A percentile compares a stretch with the other conserved stretches of the same genome.
phyloP scores from a whole-genome alignment of 2,113 vertebrate genomes.

The Ceratotherium simum region DNA sequence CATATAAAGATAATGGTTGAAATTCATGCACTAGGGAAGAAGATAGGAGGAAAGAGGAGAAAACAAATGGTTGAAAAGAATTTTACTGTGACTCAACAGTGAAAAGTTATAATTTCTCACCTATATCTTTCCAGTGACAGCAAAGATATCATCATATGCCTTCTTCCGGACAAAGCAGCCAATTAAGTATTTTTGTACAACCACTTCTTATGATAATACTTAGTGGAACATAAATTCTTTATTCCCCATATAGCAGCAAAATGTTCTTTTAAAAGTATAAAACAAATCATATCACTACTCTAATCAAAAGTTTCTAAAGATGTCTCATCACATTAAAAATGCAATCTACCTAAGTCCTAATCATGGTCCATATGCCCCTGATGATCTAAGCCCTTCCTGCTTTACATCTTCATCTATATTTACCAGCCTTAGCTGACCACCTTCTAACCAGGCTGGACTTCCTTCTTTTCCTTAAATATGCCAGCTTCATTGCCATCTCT shows the following conservation, averaged over 20 bases:
- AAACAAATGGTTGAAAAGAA: background rate
- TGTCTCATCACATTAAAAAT: background rate
- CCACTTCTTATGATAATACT: background rate
- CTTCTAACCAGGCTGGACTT: background rate
- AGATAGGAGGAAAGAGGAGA: background rate
- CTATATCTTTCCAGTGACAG: background rate
- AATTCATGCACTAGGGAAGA: background rate
- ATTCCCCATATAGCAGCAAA: background rate
- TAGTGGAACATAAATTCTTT: background rate
- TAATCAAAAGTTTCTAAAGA: conserved; percentile 49
- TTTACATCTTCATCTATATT: background rate
- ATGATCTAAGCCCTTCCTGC: background rate
- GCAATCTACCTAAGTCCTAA: background rate
- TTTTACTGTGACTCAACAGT: background rate
- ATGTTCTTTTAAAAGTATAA: background rate
- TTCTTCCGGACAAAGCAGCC: background rate
- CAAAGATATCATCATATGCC: background rate
- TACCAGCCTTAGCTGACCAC: background rate
- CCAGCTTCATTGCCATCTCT: background rate
- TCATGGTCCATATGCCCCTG: too few relatives aligned
- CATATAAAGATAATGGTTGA: background rate
- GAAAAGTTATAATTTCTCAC: background rate
- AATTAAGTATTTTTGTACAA: background rate
- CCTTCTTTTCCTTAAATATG: background rate
- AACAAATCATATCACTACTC: background rate